A percentile compares a stretch with the other conserved stretches of the same genome.
Conservation (phyloP, 2,888 invertebrate species). For the Anticlea derivata region DNA sequence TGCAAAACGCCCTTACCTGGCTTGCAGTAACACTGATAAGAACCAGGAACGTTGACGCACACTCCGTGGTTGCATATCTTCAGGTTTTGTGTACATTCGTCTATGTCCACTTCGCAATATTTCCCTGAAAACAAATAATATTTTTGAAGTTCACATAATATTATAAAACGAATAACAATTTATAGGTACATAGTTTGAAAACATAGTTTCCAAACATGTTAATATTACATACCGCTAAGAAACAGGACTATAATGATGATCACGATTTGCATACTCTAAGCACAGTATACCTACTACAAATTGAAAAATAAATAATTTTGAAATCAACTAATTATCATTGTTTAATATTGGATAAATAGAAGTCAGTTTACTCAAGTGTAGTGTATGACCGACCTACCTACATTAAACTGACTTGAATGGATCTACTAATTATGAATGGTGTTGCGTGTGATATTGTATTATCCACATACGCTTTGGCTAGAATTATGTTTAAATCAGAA, state of each 20-base stretch:
- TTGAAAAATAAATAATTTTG: too few species aligned
- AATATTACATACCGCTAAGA: conserved; percentile 41
- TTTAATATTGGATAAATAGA: conserved; percentile 13
- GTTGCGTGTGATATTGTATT: neutral
- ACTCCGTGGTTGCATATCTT: conserved; percentile 92
- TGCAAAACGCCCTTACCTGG: conserved; percentile 79
- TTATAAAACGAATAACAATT: neutral
- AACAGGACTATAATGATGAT: conserved; percentile 30
- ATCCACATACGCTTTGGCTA: neutral
- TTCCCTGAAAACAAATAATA: conserved; percentile 66
- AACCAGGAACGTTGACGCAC: conserved; percentile 89
- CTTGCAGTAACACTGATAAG: conserved; percentile 92
- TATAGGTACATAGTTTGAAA: neutral
- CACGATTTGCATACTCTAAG: conserved; percentile 23
- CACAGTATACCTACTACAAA: conserved; percentile 2
- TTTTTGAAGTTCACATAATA: too few species aligned
- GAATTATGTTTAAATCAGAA: neutral
- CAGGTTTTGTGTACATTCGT: conserved; percentile 87
- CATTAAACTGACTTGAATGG: conserved; percentile 1
- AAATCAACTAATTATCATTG: neutral
- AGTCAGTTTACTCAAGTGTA: conserved; percentile 62
- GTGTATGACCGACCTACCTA: conserved; percentile 20
- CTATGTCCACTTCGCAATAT: conserved; percentile 86
- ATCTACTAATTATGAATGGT: neutral
- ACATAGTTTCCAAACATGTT: neutral